phyloP scores from a whole-genome alignment of 2,888 invertebrate genomes.

The Scaptomyza cyrtandrae region DNA sequence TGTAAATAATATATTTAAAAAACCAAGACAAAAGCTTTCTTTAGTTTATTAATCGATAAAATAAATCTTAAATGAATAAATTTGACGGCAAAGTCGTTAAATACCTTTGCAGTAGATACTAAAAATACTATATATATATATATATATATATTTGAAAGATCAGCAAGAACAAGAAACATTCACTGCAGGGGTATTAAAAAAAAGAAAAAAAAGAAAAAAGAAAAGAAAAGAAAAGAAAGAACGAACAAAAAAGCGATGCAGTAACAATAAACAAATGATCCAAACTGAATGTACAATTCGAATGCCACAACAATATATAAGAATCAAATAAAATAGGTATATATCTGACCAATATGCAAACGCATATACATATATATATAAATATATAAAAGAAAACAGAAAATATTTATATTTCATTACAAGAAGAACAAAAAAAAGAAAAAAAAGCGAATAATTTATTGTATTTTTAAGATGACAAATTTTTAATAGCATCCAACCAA shows the following conservation, averaged over 20 bases:
- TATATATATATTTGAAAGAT: neutral
- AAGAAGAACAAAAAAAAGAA: neutral
- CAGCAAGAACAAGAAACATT: neutral
- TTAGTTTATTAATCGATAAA: slow-evolving; percentile 13
- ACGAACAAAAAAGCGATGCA: slow-evolving; percentile 6
- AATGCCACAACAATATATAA: slow-evolving; percentile 76
- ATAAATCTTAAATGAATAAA: slow-evolving; percentile 10
- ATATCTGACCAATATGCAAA: slow-evolving; percentile 74
- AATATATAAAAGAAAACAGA: no score
- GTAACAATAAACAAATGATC: slow-evolving; percentile 56
- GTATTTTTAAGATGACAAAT: slow-evolving; percentile 53
- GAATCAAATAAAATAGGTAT: no score
- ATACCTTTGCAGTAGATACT: slow-evolving; percentile 19
- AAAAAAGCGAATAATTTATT: slow-evolving; percentile 6
- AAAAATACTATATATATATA: neutral
- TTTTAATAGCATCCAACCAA: slow-evolving; percentile 49
- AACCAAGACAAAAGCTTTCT: slow-evolving; percentile 12
- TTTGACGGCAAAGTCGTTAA: slow-evolving; percentile 29
- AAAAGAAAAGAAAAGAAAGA: no score
- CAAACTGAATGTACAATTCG: slow-evolving; percentile 72
- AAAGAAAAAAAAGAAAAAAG: neutral
- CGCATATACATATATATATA: slow-evolving; percentile 31
- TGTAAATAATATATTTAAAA: slow-evolving; percentile 57
- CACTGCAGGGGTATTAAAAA: slow-evolving; percentile 11
- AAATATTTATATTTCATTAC: slow-evolving; percentile 30